Evolutionary conservation across 2,888 invertebrate species (phyloP).

Genomic region (Heliconius sara): DNA sequence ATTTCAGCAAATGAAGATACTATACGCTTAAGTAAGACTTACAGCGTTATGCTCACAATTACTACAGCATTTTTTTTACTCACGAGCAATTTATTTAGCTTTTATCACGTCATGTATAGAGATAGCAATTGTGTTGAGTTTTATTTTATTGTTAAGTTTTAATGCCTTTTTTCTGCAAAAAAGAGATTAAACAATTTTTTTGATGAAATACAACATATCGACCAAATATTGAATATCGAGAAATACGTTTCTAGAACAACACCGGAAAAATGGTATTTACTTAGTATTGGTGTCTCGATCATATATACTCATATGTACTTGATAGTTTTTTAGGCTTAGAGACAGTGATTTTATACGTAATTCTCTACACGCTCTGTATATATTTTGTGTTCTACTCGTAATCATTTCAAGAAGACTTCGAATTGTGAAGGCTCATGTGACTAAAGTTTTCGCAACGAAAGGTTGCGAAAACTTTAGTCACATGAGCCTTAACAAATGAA

Average conservation of each 20-base stretch:
- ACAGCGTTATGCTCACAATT: neutral
- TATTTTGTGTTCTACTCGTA: slow-evolving; percentile 58
- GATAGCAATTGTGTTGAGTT: slow-evolving; percentile 57
- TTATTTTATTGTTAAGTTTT: slow-evolving; percentile 54
- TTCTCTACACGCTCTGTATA: slow-evolving; percentile 44
- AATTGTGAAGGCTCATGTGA: slow-evolving; percentile 63
- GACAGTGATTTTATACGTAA: neutral
- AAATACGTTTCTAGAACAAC: slow-evolving; percentile 53
- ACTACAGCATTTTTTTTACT: neutral
- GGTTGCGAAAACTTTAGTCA: no score
- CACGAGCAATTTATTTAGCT: slow-evolving; percentile 30
- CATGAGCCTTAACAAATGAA: no score
- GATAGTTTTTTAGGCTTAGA: slow-evolving; percentile 52
- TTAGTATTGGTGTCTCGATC: slow-evolving; percentile 51
- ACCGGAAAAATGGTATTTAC: slow-evolving; percentile 47
- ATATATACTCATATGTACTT: slow-evolving; percentile 50
- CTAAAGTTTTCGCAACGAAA: slow-evolving; percentile 54
- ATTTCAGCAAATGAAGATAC: slow-evolving; percentile 22
- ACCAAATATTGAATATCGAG: slow-evolving; percentile 60
- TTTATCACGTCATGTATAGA: slow-evolving; percentile 55
- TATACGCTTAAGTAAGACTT: neutral
- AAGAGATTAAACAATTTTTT: slow-evolving; percentile 56
- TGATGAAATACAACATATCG: slow-evolving; percentile 58
- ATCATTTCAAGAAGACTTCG: slow-evolving; percentile 59
- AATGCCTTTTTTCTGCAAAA: slow-evolving; percentile 54